Conservation (phyloP, 1,140 invertebrate genomes). For the Grapholita molesta region DNA sequence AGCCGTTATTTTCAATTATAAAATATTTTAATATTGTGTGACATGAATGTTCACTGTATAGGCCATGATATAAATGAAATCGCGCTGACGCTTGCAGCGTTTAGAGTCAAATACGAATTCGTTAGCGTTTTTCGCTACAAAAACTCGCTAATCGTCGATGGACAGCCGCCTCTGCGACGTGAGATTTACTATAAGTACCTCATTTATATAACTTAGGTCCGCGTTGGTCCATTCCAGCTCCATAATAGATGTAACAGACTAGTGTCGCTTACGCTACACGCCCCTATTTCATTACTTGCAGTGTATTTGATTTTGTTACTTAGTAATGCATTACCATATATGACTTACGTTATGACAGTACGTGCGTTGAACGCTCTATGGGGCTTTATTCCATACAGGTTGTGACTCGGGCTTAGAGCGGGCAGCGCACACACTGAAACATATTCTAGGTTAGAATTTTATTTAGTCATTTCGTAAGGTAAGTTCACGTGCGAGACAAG, state of each 20-base stretch:
- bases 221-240: slow-evolving; percentile 5
- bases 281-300: slow-evolving; percentile 37
- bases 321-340: slow-evolving; percentile 71
- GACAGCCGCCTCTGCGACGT: not conserved
- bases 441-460: slow-evolving; percentile 69
- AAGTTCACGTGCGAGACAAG: slow-evolving; percentile 53
- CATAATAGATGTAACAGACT: not conserved
- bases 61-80: no score
- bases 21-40: no score
- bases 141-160: not conserved
- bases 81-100: not conserved
- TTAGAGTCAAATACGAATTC: no score
- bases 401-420: slow-evolving; percentile 26
- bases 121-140: no score
- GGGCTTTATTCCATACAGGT: slow-evolving; percentile 30
- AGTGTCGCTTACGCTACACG: not conserved
- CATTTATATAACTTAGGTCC: slow-evolving; percentile 15
- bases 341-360: slow-evolving; percentile 54
- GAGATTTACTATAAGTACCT: slow-evolving; percentile 17
- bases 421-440: slow-evolving; percentile 36
- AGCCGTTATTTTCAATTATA: no score
- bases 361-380: slow-evolving; percentile 48
- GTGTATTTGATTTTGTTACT: slow-evolving; percentile 51
- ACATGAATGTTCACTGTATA: no score
- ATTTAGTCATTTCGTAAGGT: slow-evolving; percentile 73